phyloP scores from a whole-genome alignment of 2,113 vertebrate genomes.

The Corvus cornix region DNA sequence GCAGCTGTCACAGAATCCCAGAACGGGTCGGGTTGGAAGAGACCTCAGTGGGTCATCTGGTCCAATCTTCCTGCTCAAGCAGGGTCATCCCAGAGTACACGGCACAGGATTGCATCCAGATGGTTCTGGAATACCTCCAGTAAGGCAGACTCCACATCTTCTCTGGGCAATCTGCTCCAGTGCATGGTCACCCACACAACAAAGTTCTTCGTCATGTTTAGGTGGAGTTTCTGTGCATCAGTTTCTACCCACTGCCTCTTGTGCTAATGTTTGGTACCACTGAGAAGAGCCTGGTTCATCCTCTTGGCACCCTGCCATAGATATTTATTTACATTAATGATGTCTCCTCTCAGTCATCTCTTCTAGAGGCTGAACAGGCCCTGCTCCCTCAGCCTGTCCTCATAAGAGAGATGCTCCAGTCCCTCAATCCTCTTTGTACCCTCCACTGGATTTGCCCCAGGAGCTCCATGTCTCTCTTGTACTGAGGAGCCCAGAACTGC shows the following conservation, averaged over 20 bases:
- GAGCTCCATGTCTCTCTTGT: background rate
- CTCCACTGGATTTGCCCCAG: background rate
- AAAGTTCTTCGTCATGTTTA: background rate
- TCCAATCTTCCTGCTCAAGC: background rate
- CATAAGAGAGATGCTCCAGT: background rate
- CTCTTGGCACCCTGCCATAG: background rate
- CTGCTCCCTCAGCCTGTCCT: background rate
- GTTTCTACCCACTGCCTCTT: background rate
- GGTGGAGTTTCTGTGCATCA: background rate
- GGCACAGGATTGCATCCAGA: background rate
- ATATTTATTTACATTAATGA: background rate
- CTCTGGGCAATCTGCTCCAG: background rate
- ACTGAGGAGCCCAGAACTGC: background rate
- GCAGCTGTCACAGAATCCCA: background rate
- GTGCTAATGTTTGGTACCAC: background rate
- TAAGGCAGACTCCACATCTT: background rate
- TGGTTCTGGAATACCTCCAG: background rate
- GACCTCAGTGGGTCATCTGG: background rate
- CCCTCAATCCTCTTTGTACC: background rate
- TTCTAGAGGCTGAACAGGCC: background rate
- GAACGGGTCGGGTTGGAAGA: background rate
- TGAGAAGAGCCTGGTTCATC: background rate
- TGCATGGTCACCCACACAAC: background rate
- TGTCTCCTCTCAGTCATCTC: background rate
- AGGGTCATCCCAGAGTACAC: background rate